phyloP scores from a whole-genome alignment of 2,797 vertebrate species.

The Syngnathus rostellatus region DNA sequence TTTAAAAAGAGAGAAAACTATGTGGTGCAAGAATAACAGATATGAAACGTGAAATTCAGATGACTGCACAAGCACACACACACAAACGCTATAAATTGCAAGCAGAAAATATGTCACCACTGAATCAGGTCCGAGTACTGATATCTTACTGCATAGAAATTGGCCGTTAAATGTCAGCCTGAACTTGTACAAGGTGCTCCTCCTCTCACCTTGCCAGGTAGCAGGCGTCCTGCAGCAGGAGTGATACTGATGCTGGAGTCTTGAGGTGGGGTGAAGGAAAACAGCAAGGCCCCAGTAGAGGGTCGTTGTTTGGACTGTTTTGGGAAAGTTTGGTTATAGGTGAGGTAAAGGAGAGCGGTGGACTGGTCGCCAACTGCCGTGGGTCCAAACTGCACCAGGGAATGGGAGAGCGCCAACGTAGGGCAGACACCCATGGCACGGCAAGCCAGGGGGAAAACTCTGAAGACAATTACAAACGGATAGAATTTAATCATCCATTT shows the following conservation, averaged over 20 bases:
- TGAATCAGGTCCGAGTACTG: too few species aligned
- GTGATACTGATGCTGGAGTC: slow-evolving; percentile 70
- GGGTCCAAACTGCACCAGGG: slow-evolving; percentile 76
- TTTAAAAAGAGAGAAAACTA: too few species aligned
- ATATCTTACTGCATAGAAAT: not conserved
- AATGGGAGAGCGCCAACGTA: slow-evolving; percentile 81
- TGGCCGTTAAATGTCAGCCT: not conserved
- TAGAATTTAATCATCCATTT: not conserved
- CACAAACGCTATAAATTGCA: too few species aligned
- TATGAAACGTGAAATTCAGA: not conserved
- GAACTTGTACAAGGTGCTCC: not conserved
- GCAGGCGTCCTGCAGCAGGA: slow-evolving; percentile 73
- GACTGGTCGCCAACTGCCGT: slow-evolving; percentile 74
- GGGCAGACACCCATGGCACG: slow-evolving; percentile 75
- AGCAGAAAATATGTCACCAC: too few species aligned
- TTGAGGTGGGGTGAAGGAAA: slow-evolving; percentile 71
- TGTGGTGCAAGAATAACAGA: not conserved
- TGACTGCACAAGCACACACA: not conserved
- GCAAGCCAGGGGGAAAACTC: slow-evolving; percentile 80
- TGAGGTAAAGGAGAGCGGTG: slow-evolving; percentile 67
- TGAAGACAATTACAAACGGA: slow-evolving; percentile 32
- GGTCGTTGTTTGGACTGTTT: slow-evolving; percentile 48
- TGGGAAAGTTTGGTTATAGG: slow-evolving; percentile 54
- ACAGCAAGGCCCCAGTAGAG: slow-evolving; percentile 59
- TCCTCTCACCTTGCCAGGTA: slow-evolving; percentile 77